Evolutionary conservation across 2,888 invertebrate species (phyloP).

Genomic region (Aproaerema taeniolella): DNA sequence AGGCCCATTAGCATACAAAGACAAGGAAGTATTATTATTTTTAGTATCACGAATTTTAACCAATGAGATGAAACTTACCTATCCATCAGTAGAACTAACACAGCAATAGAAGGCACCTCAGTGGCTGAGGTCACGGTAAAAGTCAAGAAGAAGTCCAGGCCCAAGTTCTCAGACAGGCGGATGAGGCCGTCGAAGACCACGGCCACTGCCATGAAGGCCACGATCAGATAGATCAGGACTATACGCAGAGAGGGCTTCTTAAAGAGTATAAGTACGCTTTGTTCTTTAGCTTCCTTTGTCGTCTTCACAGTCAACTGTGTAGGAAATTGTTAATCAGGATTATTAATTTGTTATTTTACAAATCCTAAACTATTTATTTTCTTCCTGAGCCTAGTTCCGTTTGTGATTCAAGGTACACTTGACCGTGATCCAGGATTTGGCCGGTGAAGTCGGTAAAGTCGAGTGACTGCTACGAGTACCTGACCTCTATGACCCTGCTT

Average conservation of each 20-base stretch:
- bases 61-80: slow-evolving; percentile 28
- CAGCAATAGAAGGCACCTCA: slow-evolving; percentile 39
- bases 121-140: slow-evolving; percentile 45
- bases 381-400: too few relatives aligned
- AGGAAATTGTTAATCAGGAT: background rate
- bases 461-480: too few relatives aligned
- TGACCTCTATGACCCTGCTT: too few relatives aligned
- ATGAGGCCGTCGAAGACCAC: slow-evolving; percentile 45
- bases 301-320: slow-evolving; percentile 28
- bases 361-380: too few relatives aligned
- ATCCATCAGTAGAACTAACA: slow-evolving; percentile 31
- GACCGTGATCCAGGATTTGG: too few relatives aligned
- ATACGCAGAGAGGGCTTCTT: slow-evolving; percentile 32
- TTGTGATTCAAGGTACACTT: too few relatives aligned
- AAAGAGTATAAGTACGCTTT: slow-evolving; percentile 32
- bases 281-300: slow-evolving; percentile 32
- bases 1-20: too few relatives aligned
- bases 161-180: slow-evolving; percentile 49
- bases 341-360: too few relatives aligned
- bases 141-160: slow-evolving; percentile 46
- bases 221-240: slow-evolving; percentile 31
- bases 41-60: too few relatives aligned
- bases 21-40: too few relatives aligned
- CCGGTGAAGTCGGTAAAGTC: too few relatives aligned
- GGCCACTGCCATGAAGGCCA: slow-evolving; percentile 36